These are phyloP conservation scores for Ptychoptera contaminata DNA, from an alignment of 2,888 invertebrate species.

Conservation along the genomic window DNA sequence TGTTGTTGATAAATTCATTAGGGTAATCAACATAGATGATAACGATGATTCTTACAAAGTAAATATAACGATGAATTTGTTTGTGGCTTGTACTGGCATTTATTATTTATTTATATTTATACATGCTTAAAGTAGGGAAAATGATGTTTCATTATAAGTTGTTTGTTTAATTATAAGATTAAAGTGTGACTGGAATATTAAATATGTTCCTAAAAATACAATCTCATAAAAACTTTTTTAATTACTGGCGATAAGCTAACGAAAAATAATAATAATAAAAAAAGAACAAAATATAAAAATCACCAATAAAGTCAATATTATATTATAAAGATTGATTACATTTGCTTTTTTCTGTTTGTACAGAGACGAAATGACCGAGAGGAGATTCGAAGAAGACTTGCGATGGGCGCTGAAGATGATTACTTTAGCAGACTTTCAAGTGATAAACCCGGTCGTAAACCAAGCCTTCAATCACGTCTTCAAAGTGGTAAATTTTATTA, in stretches of 20 bases:
- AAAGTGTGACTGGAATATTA: background rate
- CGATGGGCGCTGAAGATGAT: slow-evolving; percentile 73
- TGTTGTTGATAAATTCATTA: slow-evolving; percentile 39
- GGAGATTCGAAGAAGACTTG: slow-evolving; percentile 75
- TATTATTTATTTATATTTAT: background rate
- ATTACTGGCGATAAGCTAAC: slow-evolving; percentile 4
- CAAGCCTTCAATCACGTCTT: slow-evolving; percentile 72
- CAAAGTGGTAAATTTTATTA: slow-evolving; percentile 48
- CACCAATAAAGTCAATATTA: slow-evolving; percentile 6
- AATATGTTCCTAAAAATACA: background rate
- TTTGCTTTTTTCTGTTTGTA: slow-evolving; percentile 9
- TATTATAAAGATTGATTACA: slow-evolving; percentile 1
- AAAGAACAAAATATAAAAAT: slow-evolving; percentile 1
- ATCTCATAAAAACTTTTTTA: background rate
- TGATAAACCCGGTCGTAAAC: slow-evolving; percentile 63
- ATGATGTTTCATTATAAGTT: background rate
- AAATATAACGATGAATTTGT: no score
- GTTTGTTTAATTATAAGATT: background rate
- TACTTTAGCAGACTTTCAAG: slow-evolving; percentile 35
- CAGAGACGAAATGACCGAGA: slow-evolving; percentile 83
- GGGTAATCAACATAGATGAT: slow-evolving; percentile 36
- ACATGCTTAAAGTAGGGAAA: background rate
- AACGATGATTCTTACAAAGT: slow-evolving; percentile 17
- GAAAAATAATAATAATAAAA: background rate
- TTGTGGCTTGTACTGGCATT: no score